Conservation (phyloP, 1,140 invertebrate genomes). For the Laodelphax striatellus region DNA sequence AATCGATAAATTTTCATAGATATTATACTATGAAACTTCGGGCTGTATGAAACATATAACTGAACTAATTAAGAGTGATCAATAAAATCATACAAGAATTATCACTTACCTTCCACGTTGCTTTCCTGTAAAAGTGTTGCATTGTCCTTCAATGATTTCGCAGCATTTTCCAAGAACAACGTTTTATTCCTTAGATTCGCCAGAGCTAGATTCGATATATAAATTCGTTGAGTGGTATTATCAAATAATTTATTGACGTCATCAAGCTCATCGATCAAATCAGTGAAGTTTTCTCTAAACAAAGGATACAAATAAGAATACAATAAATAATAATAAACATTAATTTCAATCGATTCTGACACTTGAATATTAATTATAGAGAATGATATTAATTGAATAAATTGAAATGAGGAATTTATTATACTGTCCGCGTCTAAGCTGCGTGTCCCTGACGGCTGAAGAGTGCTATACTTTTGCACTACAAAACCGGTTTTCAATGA, state of each 20-base stretch:
- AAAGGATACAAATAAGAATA: constrained; percentile 15
- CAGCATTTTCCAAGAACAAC: constrained; percentile 56
- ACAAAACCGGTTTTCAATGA: no score
- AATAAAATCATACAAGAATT: not conserved
- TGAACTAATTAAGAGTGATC: not conserved
- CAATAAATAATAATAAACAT: no score
- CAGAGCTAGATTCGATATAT: constrained; percentile 62
- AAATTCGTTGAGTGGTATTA: constrained; percentile 63
- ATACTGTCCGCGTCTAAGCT: no score
- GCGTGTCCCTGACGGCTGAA: no score
- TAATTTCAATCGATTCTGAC: no score
- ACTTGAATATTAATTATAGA: not conserved
- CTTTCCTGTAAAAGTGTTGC: constrained; percentile 86
- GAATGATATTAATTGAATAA: no score
- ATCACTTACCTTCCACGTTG: constrained; percentile 66
- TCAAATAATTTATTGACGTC: constrained; percentile 51
- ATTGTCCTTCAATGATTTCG: constrained; percentile 64
- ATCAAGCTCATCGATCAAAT: constrained; percentile 42
- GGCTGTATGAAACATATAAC: no score
- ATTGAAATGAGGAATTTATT: no score
- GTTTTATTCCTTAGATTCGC: constrained; percentile 60
- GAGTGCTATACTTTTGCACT: no score
- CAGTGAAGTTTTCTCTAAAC: constrained; percentile 37
- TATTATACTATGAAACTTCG: no score
- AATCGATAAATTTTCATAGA: no score